A percentile compares a stretch with the other conserved stretches of the same genome.
phyloP scores from a whole-genome alignment of 1,140 invertebrate genomes.

The Arctopsyche grandis region DNA sequence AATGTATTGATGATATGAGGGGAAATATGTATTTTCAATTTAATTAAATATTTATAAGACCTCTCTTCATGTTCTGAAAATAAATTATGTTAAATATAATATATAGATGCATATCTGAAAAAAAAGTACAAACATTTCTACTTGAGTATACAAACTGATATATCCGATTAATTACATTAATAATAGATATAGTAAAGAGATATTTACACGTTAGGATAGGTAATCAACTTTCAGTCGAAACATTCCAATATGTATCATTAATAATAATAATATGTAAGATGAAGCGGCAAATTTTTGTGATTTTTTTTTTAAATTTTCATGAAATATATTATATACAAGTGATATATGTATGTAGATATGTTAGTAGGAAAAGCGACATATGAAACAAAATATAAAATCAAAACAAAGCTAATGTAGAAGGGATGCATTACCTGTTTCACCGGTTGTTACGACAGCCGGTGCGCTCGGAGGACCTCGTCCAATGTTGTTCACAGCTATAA shows the following conservation, averaged over 20 bases:
- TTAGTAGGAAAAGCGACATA: conserved; percentile 11
- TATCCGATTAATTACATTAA: not conserved
- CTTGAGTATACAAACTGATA: conserved; percentile 2
- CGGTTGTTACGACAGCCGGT: conserved; percentile 90
- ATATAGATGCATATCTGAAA: conserved; percentile 12
- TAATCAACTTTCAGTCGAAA: conserved; percentile 4
- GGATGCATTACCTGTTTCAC: conserved; percentile 89
- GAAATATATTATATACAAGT: conserved; percentile 26
- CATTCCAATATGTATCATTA: conserved; percentile 8
- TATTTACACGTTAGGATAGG: conserved; percentile 22
- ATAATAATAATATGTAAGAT: conserved; percentile 11
- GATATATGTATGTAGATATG: conserved; percentile 13
- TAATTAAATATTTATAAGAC: not conserved
- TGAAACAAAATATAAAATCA: not conserved
- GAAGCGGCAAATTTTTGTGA: not conserved
- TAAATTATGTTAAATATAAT: not conserved
- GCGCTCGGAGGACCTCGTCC: conserved; percentile 88
- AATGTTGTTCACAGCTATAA: conserved; percentile 93
- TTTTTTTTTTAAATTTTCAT: not conserved
- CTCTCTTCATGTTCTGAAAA: conserved; percentile 13
- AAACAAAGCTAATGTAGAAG: not conserved
- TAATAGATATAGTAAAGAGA: conserved; percentile 7
- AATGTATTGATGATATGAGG: not conserved
- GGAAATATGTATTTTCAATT: not conserved
- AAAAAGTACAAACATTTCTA: conserved; percentile 5